These are phyloP conservation scores for Drosophila borborema DNA, from an alignment of 2,888 invertebrate species.

Conservation along the genomic window DNA sequence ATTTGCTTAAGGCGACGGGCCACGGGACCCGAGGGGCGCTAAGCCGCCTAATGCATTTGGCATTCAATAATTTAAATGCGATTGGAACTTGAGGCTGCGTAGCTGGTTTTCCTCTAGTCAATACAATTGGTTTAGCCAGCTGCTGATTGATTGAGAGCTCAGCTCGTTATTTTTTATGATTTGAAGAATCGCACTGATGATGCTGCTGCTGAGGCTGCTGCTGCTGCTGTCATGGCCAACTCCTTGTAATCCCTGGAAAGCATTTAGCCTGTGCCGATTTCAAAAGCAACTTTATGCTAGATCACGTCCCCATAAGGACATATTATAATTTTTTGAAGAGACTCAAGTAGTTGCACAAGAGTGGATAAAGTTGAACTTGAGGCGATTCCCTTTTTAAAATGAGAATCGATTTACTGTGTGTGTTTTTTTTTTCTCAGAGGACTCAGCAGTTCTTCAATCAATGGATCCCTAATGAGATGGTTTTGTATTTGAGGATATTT, in stretches of 20 bases:
- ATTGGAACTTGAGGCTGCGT: conserved; percentile 30
- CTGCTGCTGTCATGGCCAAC: conserved; percentile 8
- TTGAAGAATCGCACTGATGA: conserved; percentile 39
- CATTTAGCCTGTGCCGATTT: conserved; percentile 4
- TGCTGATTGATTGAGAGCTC: conserved; percentile 75
- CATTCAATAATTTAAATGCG: conserved; percentile 68
- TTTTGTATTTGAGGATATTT: neutral
- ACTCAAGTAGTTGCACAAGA: neutral
- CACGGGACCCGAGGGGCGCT: conserved; percentile 7
- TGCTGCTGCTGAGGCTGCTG: neutral
- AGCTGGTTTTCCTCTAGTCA: conserved; percentile 17
- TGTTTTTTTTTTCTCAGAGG: neutral
- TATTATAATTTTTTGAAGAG: conserved; percentile 8
- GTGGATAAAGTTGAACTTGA: conserved; percentile 1
- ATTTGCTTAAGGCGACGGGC: conserved; percentile 33
- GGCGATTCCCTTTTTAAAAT: neutral
- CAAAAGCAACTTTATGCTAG: conserved; percentile 27
- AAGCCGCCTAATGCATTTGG: conserved; percentile 65
- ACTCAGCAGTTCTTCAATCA: neutral
- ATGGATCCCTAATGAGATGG: neutral
- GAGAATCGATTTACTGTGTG: neutral
- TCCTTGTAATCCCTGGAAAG: conserved; percentile 35
- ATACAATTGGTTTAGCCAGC: conserved; percentile 73
- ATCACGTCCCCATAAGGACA: conserved; percentile 27
- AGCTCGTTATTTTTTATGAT: conserved; percentile 49